These are phyloP conservation scores for Melieria picta DNA, from an alignment of 2,888 invertebrate species.

Conservation along the genomic window DNA sequence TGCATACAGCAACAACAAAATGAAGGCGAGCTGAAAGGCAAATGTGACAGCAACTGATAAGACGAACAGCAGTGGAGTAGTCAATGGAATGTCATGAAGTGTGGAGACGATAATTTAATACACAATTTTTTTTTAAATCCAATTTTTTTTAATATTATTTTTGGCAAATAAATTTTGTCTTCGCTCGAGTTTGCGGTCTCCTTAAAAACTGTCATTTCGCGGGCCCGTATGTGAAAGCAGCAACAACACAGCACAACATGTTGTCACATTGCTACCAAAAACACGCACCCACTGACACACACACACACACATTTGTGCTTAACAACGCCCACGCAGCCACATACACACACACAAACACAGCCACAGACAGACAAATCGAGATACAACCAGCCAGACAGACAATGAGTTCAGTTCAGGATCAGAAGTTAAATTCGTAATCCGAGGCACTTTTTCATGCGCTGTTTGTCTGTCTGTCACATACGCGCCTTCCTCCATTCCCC, in stretches of 20 bases:
- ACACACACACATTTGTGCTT: neutral
- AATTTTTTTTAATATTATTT: no score
- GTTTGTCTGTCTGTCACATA: slow-evolving; percentile 12
- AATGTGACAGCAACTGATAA: slow-evolving; percentile 30
- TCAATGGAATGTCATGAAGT: no score
- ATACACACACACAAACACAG: slow-evolving; percentile 1
- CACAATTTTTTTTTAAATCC: no score
- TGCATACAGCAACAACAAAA: neutral
- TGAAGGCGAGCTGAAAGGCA: neutral
- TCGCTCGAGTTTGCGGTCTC: no score
- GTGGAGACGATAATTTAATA: no score
- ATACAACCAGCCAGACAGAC: neutral
- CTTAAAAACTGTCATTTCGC: no score
- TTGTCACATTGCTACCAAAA: neutral
- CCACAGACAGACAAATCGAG: neutral
- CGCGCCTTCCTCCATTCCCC: no score
- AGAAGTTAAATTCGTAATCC: slow-evolving; percentile 20
- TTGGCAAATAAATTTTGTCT: no score
- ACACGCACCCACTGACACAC: neutral
- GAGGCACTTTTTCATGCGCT: slow-evolving; percentile 45
- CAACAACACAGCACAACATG: neutral
- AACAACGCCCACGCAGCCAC: neutral
- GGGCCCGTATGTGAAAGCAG: no score
- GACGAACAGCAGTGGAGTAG: neutral
- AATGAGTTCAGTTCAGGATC: slow-evolving; percentile 15